Percentiles rank a stretch among this genome's conserved stretches.
Evolutionary conservation across 2,797 vertebrate species (phyloP).

Genomic region (Columba guinea): DNA sequence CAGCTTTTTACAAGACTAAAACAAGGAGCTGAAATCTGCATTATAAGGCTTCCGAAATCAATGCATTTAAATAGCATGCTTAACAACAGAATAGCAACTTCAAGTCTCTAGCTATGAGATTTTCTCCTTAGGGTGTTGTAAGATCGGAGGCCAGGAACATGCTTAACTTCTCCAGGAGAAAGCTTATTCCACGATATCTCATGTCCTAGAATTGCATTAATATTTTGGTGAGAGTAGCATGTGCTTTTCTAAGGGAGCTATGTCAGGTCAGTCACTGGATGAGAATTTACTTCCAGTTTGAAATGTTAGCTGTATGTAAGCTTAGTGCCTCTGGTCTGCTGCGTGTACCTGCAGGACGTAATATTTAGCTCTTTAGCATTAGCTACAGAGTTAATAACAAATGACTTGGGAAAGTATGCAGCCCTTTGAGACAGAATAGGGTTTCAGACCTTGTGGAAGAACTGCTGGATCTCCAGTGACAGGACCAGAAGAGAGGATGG

Average conservation of each 20-base stretch:
- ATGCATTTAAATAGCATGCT: conserved; percentile 78
- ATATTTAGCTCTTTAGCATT: background rate
- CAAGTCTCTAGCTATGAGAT: conserved; percentile 21
- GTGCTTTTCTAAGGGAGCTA: background rate
- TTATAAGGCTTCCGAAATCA: conserved; percentile 59
- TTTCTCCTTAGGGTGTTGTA: conserved; percentile 50
- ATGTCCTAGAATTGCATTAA: background rate
- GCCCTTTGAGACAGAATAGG: background rate
- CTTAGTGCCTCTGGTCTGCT: background rate
- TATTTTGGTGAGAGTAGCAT: conserved; percentile 1
- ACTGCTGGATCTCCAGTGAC: background rate
- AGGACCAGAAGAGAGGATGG: background rate
- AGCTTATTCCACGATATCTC: background rate
- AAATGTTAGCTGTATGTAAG: background rate
- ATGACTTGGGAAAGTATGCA: background rate
- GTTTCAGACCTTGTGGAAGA: background rate
- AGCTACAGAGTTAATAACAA: background rate
- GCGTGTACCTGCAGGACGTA: background rate
- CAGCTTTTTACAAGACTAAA: conserved; percentile 43
- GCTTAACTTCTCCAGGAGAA: conserved; percentile 20
- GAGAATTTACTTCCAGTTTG: background rate
- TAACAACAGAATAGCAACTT: conserved; percentile 54
- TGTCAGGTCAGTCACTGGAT: background rate
- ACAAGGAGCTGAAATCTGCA: conserved; percentile 56
- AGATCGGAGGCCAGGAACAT: background rate